phyloP scores from a whole-genome alignment of 1,140 invertebrate species.

The Macrocentrus cingulum region DNA sequence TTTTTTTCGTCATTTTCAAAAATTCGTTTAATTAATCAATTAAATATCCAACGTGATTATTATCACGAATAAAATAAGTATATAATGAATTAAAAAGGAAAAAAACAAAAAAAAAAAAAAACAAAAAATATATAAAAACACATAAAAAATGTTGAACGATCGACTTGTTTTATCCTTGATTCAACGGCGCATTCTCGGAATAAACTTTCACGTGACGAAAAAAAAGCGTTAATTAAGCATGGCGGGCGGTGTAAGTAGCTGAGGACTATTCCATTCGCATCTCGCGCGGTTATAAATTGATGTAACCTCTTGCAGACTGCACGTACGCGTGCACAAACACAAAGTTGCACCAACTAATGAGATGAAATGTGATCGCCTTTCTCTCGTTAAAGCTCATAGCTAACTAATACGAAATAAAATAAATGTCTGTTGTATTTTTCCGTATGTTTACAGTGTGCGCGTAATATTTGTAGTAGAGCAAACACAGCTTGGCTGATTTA shows the following conservation, averaged over 20 bases:
- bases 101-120: too few species aligned
- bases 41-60: too few species aligned
- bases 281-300: constrained; percentile 44
- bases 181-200: constrained; percentile 19
- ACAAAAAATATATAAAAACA: too few species aligned
- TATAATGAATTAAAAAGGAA: too few species aligned
- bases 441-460: too few species aligned
- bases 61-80: too few species aligned
- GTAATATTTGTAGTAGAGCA: too few species aligned
- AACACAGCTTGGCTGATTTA: constrained; percentile 21
- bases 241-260: constrained; percentile 26
- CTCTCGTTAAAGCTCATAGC: constrained; percentile 45
- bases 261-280: constrained; percentile 33
- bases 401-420: constrained; percentile 36
- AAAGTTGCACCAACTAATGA: constrained; percentile 43
- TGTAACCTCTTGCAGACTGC: constrained; percentile 36
- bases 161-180: not conserved
- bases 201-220: constrained; percentile 32
- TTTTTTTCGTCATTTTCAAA: too few species aligned
- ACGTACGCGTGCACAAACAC: constrained; percentile 19
- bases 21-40: too few species aligned
- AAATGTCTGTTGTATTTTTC: constrained; percentile 23
- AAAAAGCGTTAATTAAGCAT: constrained; percentile 43
- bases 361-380: constrained; percentile 54
- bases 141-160: too few species aligned